phyloP scores from a whole-genome alignment of 2,113 vertebrate species.

The Pardalotus punctatus region DNA sequence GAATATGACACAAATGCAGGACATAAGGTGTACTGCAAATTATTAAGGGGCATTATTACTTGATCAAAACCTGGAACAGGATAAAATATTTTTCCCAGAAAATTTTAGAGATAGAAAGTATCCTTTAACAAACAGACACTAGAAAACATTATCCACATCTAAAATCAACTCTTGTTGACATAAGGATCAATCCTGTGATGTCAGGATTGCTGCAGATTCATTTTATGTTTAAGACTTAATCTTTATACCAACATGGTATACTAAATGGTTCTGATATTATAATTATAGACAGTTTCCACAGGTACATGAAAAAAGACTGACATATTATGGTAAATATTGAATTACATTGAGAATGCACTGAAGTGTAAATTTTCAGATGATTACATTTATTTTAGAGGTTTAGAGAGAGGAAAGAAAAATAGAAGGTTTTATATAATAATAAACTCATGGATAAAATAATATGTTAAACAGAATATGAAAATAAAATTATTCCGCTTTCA shows the following conservation, averaged over 20 bases:
- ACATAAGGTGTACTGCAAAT: background rate
- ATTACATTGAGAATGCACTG: background rate
- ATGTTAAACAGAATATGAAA: background rate
- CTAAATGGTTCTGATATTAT: slow-evolving; percentile 30
- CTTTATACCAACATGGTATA: background rate
- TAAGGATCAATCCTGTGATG: background rate
- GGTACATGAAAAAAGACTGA: slow-evolving; percentile 14
- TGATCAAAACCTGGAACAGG: background rate
- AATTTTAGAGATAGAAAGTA: background rate
- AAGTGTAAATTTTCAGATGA: background rate
- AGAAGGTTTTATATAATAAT: background rate
- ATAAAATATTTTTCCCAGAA: background rate
- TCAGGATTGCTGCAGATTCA: background rate
- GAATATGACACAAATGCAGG: background rate
- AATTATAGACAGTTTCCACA: slow-evolving; percentile 49
- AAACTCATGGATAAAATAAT: background rate
- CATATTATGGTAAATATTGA: slow-evolving; percentile 47
- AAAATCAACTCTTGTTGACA: background rate
- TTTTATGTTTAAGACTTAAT: background rate
- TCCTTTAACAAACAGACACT: background rate
- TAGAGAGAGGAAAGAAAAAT: background rate
- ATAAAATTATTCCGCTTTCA: background rate
- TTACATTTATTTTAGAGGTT: background rate
- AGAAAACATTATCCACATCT: background rate
- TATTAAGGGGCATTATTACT: background rate